phyloP scores from a whole-genome alignment of 2,888 invertebrate species.

The Philaethria dido region DNA sequence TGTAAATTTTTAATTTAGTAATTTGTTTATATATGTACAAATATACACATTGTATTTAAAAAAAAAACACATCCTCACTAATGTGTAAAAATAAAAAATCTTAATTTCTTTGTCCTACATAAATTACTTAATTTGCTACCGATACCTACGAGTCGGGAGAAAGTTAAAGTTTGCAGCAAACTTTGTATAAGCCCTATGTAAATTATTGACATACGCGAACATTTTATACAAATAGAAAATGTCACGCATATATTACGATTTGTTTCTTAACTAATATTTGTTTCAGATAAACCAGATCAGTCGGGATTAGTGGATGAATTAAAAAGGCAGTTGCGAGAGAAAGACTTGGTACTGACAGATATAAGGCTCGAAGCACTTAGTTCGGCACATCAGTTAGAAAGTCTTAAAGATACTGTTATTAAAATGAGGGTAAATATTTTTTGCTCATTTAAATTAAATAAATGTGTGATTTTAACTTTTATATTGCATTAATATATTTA shows the following conservation, averaged over 20 bases:
- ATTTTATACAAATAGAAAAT: constrained; percentile 38
- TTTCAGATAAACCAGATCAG: constrained; percentile 79
- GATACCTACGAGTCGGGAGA: not conserved
- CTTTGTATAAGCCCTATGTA: constrained; percentile 29
- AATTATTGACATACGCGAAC: constrained; percentile 32
- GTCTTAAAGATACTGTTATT: constrained; percentile 97
- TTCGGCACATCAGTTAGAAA: constrained; percentile 98
- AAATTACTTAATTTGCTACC: not conserved
- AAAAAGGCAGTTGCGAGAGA: constrained; percentile 96
- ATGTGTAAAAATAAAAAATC: no score
- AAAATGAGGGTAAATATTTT: constrained; percentile 92
- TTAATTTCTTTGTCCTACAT: not conserved
- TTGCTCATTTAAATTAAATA: not conserved
- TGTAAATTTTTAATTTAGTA: no score
- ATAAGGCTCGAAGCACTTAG: constrained; percentile 97
- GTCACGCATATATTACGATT: not conserved
- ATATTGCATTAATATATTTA: not conserved
- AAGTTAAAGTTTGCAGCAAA: constrained; percentile 31
- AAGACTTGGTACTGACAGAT: constrained; percentile 98
- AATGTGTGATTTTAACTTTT: not conserved
- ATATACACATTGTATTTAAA: no score
- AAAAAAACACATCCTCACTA: no score
- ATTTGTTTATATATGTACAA: no score
- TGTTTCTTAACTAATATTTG: constrained; percentile 20
- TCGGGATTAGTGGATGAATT: constrained; percentile 88